These are phyloP conservation scores for Cyclina sinensis DNA, from an alignment of 1,140 invertebrate genomes.

Conservation along the genomic window DNA sequence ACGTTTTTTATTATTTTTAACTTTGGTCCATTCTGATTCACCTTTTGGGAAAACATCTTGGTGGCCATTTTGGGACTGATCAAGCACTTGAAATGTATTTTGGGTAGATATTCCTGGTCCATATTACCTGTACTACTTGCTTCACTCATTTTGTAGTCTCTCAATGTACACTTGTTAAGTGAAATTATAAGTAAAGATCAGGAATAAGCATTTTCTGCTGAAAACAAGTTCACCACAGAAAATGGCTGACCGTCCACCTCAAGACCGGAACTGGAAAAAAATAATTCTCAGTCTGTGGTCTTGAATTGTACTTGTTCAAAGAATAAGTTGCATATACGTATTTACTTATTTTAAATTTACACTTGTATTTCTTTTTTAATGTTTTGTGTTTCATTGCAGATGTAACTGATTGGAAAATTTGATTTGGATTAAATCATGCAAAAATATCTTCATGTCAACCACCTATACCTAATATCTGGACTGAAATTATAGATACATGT, in stretches of 20 bases:
- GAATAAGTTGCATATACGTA: no score
- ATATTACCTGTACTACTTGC: background rate
- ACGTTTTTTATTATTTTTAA: constrained; percentile 32
- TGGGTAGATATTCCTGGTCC: background rate
- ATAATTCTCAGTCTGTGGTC: no score
- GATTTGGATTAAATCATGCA: no score
- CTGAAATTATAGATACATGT: no score
- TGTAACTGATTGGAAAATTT: no score
- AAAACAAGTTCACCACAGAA: background rate
- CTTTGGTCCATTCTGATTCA: constrained; percentile 3
- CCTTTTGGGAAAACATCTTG: background rate
- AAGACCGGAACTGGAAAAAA: background rate
- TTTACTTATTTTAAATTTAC: no score
- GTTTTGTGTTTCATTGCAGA: no score
- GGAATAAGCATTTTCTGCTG: background rate
- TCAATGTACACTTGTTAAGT: background rate
- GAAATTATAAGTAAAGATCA: background rate
- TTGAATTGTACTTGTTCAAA: no score
- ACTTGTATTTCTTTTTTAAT: no score
- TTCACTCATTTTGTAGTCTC: background rate
- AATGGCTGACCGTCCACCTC: background rate
- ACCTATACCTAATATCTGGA: no score
- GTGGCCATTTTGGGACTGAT: background rate
- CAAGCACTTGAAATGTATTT: background rate
- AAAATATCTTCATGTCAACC: no score